Evolutionary conservation across 2,113 vertebrate species (phyloP), one percentile per base, ranked within the genome.

Genomic region (Melospiza melodia): DNA sequence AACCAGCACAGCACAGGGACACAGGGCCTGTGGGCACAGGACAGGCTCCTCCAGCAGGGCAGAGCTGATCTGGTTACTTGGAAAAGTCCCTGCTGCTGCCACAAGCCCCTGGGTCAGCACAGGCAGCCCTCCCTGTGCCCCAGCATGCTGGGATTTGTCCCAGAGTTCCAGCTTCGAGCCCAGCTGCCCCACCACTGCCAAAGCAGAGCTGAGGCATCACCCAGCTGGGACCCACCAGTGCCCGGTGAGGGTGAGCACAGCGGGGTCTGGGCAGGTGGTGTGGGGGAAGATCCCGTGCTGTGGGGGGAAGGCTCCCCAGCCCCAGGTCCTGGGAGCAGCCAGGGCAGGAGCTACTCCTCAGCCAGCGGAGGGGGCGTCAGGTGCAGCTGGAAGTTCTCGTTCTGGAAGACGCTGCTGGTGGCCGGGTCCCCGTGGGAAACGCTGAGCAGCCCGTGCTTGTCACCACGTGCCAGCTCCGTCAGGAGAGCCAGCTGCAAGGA

Each of bases 351-450:
- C 46, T 65, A 99, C 62, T 99, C 99, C 44, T 99, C 99, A 5
- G 98, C 73, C 90, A 98, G 82, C 0, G 99, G 99, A 0, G 99
- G 99, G 2, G 99, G 99, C 1, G 98, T 95, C 55, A 99, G 99
- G 33, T 98, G 99, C 5, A 99, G 98, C 90, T 98, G 98, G 96
- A 99, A 99, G 93, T 97, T 98, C 96, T 99, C 98, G 0, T 98
- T 98, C 97, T 99, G 98, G 96, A 99, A 99, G 90, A 99, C 95
- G 7, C 98, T 99, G 97, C 83, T 97, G 95, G 97, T 89, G 62
- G 97, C 96, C 2, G 95, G 20, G 90, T 98, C 97, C 14, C 98
- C 92, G 5, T 98, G 98, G 92, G 97, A 91, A 35, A 98, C 7
- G 3, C 98, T 96, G 20, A 99, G 95, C 3, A 97, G 96, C 62